phyloP scores from a whole-genome alignment of 1,140 invertebrate species.

The Drosophila cardini region DNA sequence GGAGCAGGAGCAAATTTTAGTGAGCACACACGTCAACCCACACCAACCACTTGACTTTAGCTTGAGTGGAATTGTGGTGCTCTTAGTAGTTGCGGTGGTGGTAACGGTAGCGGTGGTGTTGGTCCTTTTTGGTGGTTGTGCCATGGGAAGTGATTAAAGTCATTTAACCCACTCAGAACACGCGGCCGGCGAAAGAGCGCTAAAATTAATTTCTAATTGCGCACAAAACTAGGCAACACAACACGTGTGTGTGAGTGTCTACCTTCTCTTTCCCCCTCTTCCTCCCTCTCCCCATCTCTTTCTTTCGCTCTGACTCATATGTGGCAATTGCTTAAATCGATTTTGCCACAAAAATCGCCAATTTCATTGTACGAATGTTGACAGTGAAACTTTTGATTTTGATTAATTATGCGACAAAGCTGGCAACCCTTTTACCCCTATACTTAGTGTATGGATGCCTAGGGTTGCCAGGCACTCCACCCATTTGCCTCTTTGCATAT shows the following conservation, averaged over 20 bases:
- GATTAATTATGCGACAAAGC: constrained; percentile 60
- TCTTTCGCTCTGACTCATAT: constrained; percentile 8
- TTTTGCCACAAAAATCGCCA: constrained; percentile 8
- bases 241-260: constrained; percentile 13
- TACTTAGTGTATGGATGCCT: not conserved
- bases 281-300: not conserved
- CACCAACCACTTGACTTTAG: constrained; percentile 47
- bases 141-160: constrained; percentile 82
- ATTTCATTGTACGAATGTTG: not conserved
- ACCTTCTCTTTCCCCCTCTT: not conserved
- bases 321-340: constrained; percentile 17
- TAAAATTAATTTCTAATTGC: constrained; percentile 82
- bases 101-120: not conserved
- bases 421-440: constrained; percentile 32
- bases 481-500: constrained; percentile 58
- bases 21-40: constrained; percentile 32
- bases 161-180: constrained; percentile 77
- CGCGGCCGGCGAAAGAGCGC: constrained; percentile 37
- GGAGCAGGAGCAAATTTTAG: not conserved
- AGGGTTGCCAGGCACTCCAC: constrained; percentile 9
- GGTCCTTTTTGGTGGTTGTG: constrained; percentile 27
- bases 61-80: constrained; percentile 2
- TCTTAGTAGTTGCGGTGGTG: too few relatives aligned
- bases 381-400: constrained; percentile 36
- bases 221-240: constrained; percentile 71